Evolutionary conservation across 2,888 invertebrate species (phyloP).

Genomic region (Drosophila monieri): DNA sequence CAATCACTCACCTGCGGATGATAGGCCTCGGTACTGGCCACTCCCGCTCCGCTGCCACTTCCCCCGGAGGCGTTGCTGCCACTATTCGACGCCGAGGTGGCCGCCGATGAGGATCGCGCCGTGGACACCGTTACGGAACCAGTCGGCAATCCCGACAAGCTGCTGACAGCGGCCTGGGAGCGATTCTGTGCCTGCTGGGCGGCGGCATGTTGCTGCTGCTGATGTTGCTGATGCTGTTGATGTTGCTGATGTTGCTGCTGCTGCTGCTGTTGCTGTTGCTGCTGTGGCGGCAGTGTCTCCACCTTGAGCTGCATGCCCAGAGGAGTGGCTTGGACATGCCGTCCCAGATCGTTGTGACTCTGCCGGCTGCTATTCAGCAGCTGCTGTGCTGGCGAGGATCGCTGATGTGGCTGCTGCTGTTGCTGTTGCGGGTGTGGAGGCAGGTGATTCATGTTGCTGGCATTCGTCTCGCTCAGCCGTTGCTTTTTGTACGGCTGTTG

Average conservation of each 20-base stretch:
- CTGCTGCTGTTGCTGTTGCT: conserved; percentile 80
- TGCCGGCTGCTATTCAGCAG: conserved; percentile 68
- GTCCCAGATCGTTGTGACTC: conserved; percentile 54
- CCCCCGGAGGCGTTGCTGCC: conserved; percentile 15
- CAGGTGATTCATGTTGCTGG: conserved; percentile 81
- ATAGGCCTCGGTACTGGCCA: conserved; percentile 85
- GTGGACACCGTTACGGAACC: conserved; percentile 19
- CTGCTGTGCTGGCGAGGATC: conserved; percentile 85
- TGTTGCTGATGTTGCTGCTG: conserved; percentile 44
- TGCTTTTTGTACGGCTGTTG: conserved; percentile 82
- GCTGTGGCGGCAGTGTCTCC: conserved; percentile 85
- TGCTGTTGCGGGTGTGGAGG: conserved; percentile 83
- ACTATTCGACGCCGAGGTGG: not conserved
- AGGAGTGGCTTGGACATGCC: conserved; percentile 17
- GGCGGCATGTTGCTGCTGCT: conserved; percentile 39
- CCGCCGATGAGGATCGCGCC: not conserved
- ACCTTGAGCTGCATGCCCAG: conserved; percentile 86
- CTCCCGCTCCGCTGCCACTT: conserved; percentile 22
- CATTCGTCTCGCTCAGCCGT: conserved; percentile 77
- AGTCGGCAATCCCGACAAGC: conserved; percentile 4
- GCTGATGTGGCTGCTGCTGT: conserved; percentile 55
- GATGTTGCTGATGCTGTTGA: conserved; percentile 25
- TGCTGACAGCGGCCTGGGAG: conserved; percentile 12
- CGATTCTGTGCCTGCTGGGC: conserved; percentile 7
- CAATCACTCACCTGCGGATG: conserved; percentile 87